Evolutionary conservation across 2,113 vertebrate species (phyloP), one percentile per base, ranked within the genome.

Genomic region (Pongo abelii): DNA sequence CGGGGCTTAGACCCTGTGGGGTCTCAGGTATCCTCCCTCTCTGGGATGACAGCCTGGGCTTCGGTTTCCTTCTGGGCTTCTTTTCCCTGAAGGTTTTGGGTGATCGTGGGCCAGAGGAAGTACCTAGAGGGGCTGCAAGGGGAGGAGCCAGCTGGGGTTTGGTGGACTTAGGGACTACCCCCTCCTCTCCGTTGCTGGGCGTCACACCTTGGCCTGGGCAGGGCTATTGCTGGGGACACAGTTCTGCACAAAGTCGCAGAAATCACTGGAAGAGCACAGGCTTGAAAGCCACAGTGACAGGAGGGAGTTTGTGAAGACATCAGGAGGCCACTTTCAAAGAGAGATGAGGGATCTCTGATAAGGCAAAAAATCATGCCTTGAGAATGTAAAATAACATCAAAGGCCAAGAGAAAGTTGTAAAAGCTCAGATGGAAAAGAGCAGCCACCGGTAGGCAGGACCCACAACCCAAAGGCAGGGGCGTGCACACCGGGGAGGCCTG

Each of bases 361-460:
- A n/a, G 17, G 83, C 16, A 55, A 38, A 75, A 69, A 20, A 4
- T 2, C 13, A n/a, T 14, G 22, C 43, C 38, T 32, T 8, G 43
- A 81, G 64, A 25, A 80, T 2, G 13, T 32, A 17, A 7, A 74
- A 52, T 18, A 27, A 13, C 4, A 55, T 55, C 40, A 35, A 30
- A 50, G 25, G 57, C 35, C 18, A 57, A n/a, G 0, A 64, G 57
- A 48, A 20, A 52, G 13, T 0, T 0, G 3, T 2, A 1, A 59
- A 1, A 59, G 18, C 50, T 74, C 61, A 18, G 70, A 3, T 23
- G 43, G 93, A 13, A 40, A 27, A 4, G 48, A 46, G 52, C 0
- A 13, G 17, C 13, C 67, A 3, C 2, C 12, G 55, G 50, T 23
- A 43, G 23, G 67, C 35, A 75, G 64, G 46, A 9, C 55, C 69